A percentile compares a stretch with the other conserved stretches of the same genome.
Evolutionary conservation across 2,113 vertebrate genomes (phyloP).

Genomic region (Mugil cephalus): DNA sequence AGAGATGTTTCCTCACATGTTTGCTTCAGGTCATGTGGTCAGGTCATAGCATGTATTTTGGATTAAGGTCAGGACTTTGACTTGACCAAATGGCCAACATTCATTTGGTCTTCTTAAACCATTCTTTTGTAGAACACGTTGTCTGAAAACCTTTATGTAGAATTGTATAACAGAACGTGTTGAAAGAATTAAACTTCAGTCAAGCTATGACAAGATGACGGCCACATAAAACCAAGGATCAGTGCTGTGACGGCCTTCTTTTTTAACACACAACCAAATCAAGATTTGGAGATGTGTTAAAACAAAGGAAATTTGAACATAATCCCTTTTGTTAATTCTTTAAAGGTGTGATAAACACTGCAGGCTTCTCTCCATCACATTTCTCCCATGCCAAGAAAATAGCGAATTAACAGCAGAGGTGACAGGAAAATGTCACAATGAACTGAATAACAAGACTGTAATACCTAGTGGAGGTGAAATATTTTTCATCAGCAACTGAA

Average conservation of each 20-base stretch:
- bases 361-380: not conserved
- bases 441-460: slow-evolving; percentile 19
- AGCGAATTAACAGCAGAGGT: slow-evolving; percentile 16
- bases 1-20: no score
- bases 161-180: no score
- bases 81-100: no score
- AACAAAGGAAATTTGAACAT: not conserved
- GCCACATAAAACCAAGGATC: not conserved
- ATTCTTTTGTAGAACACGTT: no score
- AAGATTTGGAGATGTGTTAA: slow-evolving; percentile 2
- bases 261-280: not conserved
- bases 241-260: not conserved
- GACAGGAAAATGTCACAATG: slow-evolving; percentile 14
- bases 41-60: no score
- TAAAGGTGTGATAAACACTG: not conserved
- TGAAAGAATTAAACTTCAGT: no score
- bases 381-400: not conserved
- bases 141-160: no score
- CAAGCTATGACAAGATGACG: no score
- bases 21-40: no score
- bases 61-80: no score
- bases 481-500: slow-evolving; percentile 17
- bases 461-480: slow-evolving; percentile 17
- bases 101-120: no score
- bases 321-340: not conserved